These are phyloP conservation scores for Conomelus anceps DNA, from an alignment of 2,888 invertebrate genomes.

Conservation along the genomic window DNA sequence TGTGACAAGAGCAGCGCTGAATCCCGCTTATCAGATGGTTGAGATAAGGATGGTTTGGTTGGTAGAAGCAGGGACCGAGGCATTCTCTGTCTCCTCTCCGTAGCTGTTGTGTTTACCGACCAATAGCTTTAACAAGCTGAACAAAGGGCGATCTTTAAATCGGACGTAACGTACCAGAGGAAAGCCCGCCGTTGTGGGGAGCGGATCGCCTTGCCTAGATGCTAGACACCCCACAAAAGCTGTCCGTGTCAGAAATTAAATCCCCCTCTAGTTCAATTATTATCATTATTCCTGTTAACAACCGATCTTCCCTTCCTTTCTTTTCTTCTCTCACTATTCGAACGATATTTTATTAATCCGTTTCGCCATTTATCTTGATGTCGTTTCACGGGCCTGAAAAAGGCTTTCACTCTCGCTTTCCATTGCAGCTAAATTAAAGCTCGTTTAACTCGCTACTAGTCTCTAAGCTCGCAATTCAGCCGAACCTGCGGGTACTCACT, in stretches of 20 bases:
- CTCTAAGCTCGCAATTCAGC: background rate
- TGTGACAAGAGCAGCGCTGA: background rate
- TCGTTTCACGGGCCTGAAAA: background rate
- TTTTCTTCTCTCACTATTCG: background rate
- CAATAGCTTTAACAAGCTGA: slow-evolving; percentile 3
- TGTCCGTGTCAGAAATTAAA: slow-evolving; percentile 10
- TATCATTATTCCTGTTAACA: slow-evolving; percentile 13
- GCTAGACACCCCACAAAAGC: background rate
- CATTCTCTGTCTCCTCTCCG: too few relatives aligned
- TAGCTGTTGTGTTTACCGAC: slow-evolving; percentile 9
- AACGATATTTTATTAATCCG: slow-evolving; percentile 9
- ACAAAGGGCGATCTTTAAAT: background rate
- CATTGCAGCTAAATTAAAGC: background rate
- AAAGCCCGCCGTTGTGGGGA: background rate
- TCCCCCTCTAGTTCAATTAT: slow-evolving; percentile 6
- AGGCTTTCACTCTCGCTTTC: background rate
- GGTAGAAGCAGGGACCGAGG: background rate
- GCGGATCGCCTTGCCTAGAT: background rate
- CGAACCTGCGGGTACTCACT: background rate
- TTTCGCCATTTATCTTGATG: slow-evolving; percentile 11
- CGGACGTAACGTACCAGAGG: background rate
- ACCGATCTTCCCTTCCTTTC: slow-evolving; percentile 2
- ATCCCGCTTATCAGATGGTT: slow-evolving; percentile 5
- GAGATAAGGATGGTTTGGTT: slow-evolving; percentile 5
- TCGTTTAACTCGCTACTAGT: background rate